Conservation (phyloP, 2,888 invertebrate species). For the Calephelis perditalis region DNA sequence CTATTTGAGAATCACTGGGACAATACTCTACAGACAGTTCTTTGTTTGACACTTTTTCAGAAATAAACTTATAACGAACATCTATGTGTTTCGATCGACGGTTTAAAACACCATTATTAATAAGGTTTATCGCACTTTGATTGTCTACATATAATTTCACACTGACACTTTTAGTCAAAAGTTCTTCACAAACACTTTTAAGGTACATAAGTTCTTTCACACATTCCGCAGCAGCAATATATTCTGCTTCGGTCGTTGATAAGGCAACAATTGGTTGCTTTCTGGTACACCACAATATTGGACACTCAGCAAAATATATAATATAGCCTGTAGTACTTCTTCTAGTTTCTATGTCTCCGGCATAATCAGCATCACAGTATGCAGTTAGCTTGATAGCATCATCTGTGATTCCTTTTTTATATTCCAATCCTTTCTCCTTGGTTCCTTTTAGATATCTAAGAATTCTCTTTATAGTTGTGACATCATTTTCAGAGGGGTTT, state of each 20-base stretch:
- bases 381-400: conserved; percentile 20
- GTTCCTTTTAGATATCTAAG: too few relatives aligned
- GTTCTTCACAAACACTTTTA: not conserved
- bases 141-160: not conserved
- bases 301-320: conserved; percentile 29
- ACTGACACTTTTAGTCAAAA: not conserved
- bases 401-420: not conserved
- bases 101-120: not conserved
- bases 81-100: conserved; percentile 10
- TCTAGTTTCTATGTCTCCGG: conserved; percentile 28
- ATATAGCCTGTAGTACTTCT: conserved; percentile 33
- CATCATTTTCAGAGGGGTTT: conserved; percentile 9
- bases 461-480: not conserved
- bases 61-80: conserved; percentile 6
- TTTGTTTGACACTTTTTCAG: not conserved
- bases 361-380: conserved; percentile 34
- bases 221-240: not conserved
- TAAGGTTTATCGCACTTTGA: not conserved
- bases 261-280: conserved; percentile 31
- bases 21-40: conserved; percentile 5
- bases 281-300: conserved; percentile 35
- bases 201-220: not conserved
- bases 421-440: not conserved
- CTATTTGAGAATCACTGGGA: conserved; percentile 18
- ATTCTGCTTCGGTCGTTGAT: conserved; percentile 32